Base-by-base conservation (phyloP, 92 coral and sea anemone genomes). In the Porites evermanni region DNA sequence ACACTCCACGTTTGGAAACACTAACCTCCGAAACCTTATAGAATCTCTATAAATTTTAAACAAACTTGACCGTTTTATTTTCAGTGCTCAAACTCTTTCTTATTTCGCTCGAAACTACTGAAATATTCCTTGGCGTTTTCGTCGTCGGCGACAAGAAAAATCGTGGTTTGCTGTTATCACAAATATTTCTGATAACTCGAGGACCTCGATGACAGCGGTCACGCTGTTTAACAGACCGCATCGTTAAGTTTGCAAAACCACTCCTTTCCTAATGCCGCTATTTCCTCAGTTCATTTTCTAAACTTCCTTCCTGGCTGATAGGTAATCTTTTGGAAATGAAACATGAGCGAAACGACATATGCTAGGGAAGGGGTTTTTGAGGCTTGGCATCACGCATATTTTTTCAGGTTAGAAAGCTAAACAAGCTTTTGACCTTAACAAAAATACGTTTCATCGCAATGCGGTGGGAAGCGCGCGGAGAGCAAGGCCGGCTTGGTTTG, bases 161-260 rank as follows among this genome's bases (percentile, higher is more conserved):
- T 92, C 89, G 53, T 81, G 77, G 79, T 90, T 89, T 82, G 86
- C 86, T 92, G 91, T 72, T 78, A 89, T 90, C 93, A 93, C 92
- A 93, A 88, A 90, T 86, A 87, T 93, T 94, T 95, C n/a, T 66
- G 88, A 75, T 93, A 92, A 86, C 98, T 92, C 84, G 78, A 95
- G 94, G 72, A 87, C 84, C 86, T 95, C 86, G 86, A 77, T 93
- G 98, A 95, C 98, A 95, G 94, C 83, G 91, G 92, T 75, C 91
- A 75, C 89, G 86, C 88, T 83, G 98, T 81, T 82, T 84, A 82
- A 68, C 71, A 67, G 88, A 59, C 82, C 80, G 75, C 89, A 70
- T 79, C 79, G 65, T 66, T 74, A 11, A 56, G 61, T 73, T 83
- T 66, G 56, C 79, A 73, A n/a, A 60, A 77, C 87, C 87, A 44